phyloP scores from a whole-genome alignment of 1,140 invertebrate genomes.

The Drosophila azteca region DNA sequence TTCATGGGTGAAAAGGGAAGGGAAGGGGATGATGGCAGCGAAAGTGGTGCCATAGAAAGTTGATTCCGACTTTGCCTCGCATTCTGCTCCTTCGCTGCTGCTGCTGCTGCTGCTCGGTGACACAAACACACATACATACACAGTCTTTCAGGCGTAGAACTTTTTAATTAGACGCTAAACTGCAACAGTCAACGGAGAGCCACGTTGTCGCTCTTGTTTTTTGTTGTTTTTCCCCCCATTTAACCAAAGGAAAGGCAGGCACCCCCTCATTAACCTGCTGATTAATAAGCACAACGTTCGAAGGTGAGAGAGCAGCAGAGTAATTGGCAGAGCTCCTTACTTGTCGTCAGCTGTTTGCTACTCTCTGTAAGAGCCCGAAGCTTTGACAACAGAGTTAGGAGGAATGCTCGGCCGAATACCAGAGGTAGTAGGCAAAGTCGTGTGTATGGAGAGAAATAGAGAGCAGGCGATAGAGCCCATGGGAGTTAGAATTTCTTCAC shows the following conservation, averaged over 20 bases:
- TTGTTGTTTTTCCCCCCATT: conserved; percentile 10
- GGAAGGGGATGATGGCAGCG: conserved; percentile 45
- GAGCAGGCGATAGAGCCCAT: no score
- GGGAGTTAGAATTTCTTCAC: no score
- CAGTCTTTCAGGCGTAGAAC: conserved; percentile 34
- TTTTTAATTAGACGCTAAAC: conserved; percentile 72
- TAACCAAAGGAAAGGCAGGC: not conserved
- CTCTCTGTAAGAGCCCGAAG: no score
- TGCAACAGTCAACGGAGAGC: conserved; percentile 47
- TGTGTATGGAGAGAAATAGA: no score
- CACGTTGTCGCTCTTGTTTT: conserved; percentile 3
- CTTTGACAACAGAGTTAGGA: no score
- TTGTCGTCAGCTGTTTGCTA: not conserved
- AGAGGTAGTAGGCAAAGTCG: no score
- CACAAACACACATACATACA: no score
- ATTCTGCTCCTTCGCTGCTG: conserved; percentile 18
- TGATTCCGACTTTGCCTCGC: conserved; percentile 34
- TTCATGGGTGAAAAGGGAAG: conserved; percentile 47
- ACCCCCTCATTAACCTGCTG: conserved; percentile 43
- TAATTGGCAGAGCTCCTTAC: not conserved
- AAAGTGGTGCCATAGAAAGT: conserved; percentile 80
- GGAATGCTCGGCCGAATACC: no score
- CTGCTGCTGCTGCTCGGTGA: not conserved
- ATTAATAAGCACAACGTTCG: conserved; percentile 37
- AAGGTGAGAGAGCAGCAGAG: conserved; percentile 1